A percentile compares a stretch with the other conserved stretches of the same genome.
Conservation (phyloP, 1,140 invertebrate species). For the Coptotermes formosanus region DNA sequence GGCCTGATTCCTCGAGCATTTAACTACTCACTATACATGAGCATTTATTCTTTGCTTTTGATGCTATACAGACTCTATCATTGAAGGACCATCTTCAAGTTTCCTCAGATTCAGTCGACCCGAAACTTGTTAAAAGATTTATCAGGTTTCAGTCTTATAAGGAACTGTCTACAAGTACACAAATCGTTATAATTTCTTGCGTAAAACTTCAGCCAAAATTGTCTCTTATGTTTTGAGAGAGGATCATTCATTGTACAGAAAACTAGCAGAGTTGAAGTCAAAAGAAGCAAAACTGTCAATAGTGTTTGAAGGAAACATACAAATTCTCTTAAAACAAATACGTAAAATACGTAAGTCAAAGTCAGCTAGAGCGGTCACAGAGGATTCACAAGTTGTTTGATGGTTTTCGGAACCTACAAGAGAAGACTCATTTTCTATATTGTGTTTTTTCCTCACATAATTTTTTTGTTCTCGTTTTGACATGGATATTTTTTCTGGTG, state of each 20-base stretch:
- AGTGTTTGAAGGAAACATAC: not conserved
- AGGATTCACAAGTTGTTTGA: not conserved
- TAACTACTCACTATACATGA: too few species aligned
- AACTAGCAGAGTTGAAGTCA: not conserved
- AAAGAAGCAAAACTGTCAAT: not conserved
- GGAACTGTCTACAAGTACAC: too few species aligned
- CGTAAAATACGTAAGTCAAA: not conserved
- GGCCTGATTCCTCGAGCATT: too few species aligned
- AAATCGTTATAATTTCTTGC: too few species aligned
- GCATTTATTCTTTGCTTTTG: too few species aligned
- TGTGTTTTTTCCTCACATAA: not conserved
- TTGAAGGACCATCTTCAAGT: too few species aligned
- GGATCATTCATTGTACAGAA: not conserved
- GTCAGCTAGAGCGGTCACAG: not conserved
- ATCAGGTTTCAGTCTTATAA: too few species aligned
- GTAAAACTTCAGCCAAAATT: too few species aligned
- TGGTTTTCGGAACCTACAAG: not conserved
- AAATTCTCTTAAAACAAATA: not conserved
- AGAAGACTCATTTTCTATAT: not conserved
- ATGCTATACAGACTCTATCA: too few species aligned
- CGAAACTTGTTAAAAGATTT: too few species aligned
- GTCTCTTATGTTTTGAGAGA: too few species aligned
- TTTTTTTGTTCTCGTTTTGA: not conserved
- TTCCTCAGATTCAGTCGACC: too few species aligned
- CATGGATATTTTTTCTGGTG: conserved; percentile 10